These are phyloP conservation scores for Phoxinus phoxinus DNA, from an alignment of 2,113 vertebrate genomes.

Conservation along the genomic window DNA sequence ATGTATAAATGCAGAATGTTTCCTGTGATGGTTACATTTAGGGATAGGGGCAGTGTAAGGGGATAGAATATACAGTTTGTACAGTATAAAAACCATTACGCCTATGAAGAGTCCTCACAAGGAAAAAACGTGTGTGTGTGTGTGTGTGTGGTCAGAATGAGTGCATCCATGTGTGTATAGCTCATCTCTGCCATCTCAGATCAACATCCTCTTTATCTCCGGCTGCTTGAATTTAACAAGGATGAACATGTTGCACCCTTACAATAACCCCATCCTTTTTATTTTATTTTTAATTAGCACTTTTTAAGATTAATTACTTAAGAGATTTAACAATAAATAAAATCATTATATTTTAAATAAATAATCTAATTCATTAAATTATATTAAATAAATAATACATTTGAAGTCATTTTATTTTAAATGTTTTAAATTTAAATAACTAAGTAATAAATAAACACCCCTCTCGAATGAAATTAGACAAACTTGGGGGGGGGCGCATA, in stretches of 20 bases:
- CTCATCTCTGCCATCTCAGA: slow-evolving; percentile 12
- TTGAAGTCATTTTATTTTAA: not conserved
- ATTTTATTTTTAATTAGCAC: not conserved
- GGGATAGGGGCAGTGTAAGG: too few relatives aligned
- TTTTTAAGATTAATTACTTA: not conserved
- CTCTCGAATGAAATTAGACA: too few relatives aligned
- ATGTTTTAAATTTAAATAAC: not conserved
- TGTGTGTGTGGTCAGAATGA: slow-evolving; percentile 25
- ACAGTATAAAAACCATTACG: too few relatives aligned
- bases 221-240: not conserved
- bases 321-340: not conserved
- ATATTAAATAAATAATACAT: not conserved
- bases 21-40: too few relatives aligned
- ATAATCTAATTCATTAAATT: not conserved
- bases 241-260: not conserved
- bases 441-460: too few relatives aligned
- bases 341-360: not conserved
- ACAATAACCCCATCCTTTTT: not conserved
- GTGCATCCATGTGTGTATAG: slow-evolving; percentile 2
- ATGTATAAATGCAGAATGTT: too few relatives aligned
- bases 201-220: slow-evolving; percentile 13
- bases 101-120: too few relatives aligned
- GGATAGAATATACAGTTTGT: too few relatives aligned
- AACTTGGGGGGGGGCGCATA: too few relatives aligned
- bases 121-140: not conserved